phyloP scores from a whole-genome alignment of 2,888 invertebrate species.

The Drosophila emarginata region DNA sequence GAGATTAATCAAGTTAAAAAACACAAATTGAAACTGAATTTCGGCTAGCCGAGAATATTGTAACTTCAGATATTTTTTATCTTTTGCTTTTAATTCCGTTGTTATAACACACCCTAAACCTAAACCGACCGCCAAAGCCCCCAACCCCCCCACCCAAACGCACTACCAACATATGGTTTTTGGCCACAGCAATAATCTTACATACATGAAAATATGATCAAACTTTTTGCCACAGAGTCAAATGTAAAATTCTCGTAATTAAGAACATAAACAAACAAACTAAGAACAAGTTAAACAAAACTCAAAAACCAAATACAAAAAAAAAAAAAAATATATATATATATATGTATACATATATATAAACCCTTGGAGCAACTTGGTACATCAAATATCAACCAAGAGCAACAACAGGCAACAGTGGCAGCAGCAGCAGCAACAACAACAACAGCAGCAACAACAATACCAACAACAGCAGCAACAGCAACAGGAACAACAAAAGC shows the following conservation, averaged over 20 bases:
- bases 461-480: background rate
- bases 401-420: constrained; percentile 4
- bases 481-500: background rate
- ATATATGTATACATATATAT: background rate
- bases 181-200: constrained; percentile 2
- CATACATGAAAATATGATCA: constrained; percentile 10
- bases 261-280: background rate
- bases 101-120: background rate
- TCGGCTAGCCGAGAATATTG: constrained; percentile 19
- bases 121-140: background rate
- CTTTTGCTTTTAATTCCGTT: background rate
- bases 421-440: background rate
- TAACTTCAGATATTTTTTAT: background rate
- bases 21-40: background rate
- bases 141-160: background rate
- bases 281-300: background rate
- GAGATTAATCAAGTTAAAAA: constrained; percentile 6
- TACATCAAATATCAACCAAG: constrained; percentile 10
- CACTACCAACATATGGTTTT: constrained; percentile 4
- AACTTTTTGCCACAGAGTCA: constrained; percentile 9
- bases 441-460: constrained; percentile 4
- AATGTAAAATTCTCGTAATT: background rate
- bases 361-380: constrained; percentile 1
- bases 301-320: background rate
- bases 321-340: too few species aligned